Evolutionary conservation across 2,888 invertebrate genomes (phyloP).

Genomic region (Xylocampa areola): DNA sequence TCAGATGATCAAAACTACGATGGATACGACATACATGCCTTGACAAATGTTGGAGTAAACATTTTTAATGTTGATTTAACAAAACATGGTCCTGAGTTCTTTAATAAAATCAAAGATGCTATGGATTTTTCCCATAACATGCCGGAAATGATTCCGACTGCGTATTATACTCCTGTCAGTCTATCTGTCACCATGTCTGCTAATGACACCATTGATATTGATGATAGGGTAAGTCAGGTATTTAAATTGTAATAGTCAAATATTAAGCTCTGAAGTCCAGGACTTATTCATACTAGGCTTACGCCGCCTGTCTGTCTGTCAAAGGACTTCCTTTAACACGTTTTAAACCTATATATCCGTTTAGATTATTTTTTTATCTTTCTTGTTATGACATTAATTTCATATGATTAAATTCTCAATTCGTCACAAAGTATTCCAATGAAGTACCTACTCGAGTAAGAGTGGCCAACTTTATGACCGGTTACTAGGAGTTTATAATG

Average conservation of each 20-base stretch:
- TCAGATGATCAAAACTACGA: slow-evolving; percentile 30
- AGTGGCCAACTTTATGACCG: too few relatives aligned
- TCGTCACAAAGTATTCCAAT: too few relatives aligned
- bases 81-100: slow-evolving; percentile 43
- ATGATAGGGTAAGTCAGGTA: slow-evolving; percentile 53
- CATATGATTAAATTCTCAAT: too few relatives aligned
- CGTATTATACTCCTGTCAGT: slow-evolving; percentile 54
- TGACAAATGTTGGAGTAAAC: slow-evolving; percentile 58
- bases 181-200: slow-evolving; percentile 61
- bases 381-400: too few relatives aligned
- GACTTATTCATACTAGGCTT: too few relatives aligned
- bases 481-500: too few relatives aligned
- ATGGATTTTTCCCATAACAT: slow-evolving; percentile 31
- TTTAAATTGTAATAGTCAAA: not conserved
- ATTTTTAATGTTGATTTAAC: slow-evolving; percentile 66
- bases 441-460: too few relatives aligned
- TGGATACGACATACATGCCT: slow-evolving; percentile 27
- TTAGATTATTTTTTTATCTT: too few relatives aligned
- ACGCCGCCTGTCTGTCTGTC: too few relatives aligned
- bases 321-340: too few relatives aligned
- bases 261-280: too few relatives aligned
- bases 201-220: slow-evolving; percentile 45
- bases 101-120: slow-evolving; percentile 40
- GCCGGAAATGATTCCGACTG: slow-evolving; percentile 34
- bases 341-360: too few relatives aligned